phyloP scores from a whole-genome alignment of 2,888 invertebrate species.

The Theretra japonica region DNA sequence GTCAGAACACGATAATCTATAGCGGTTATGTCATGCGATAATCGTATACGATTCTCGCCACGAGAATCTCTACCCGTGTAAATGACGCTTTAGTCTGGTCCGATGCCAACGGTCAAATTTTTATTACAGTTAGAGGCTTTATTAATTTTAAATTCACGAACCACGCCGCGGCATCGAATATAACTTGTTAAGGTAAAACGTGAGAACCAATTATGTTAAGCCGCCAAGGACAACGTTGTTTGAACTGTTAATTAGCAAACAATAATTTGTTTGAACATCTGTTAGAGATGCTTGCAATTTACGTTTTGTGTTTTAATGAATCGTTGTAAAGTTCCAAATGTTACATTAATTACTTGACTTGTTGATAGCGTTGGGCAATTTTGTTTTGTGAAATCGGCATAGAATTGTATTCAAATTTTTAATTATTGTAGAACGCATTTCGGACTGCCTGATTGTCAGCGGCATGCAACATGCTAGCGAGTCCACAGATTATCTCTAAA shows the following conservation, averaged over 20 bases:
- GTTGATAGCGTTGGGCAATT: neutral
- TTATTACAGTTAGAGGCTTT: no score
- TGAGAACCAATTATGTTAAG: conserved; percentile 17
- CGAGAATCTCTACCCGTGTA: no score
- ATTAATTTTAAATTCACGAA: neutral
- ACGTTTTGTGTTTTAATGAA: conserved; percentile 3
- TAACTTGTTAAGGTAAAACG: neutral
- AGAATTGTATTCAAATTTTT: neutral
- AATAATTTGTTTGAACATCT: conserved; percentile 11
- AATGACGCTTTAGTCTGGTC: no score
- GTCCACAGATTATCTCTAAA: no score
- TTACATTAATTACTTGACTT: neutral
- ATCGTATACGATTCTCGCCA: no score
- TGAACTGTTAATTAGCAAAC: conserved; percentile 13
- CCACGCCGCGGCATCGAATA: neutral
- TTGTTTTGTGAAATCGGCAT: neutral
- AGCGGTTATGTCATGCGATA: no score
- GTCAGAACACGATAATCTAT: no score
- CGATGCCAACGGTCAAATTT: no score
- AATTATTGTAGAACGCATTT: neutral
- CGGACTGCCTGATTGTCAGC: no score
- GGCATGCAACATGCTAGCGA: no score
- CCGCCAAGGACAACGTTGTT: conserved; percentile 14
- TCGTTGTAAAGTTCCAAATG: neutral
- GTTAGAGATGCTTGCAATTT: neutral